Evolutionary conservation across 1,140 invertebrate species (phyloP), one percentile per base, ranked within the genome.

Genomic region (Halictus rubicundus): DNA sequence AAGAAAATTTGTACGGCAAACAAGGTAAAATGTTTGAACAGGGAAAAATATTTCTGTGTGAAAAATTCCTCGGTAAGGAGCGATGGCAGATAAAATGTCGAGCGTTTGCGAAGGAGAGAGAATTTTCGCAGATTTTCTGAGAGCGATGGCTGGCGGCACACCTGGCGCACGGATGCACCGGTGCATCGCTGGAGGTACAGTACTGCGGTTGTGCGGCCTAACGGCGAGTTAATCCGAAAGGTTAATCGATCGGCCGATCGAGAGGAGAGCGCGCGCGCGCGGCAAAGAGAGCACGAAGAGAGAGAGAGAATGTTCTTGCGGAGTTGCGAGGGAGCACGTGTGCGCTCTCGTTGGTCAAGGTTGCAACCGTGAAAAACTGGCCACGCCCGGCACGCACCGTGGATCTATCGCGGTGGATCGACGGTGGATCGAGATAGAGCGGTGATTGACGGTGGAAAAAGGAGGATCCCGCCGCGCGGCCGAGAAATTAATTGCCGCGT

Each of bases 161-260:
- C 42, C 42, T 46, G 42, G 42, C 14, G 42, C 42, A 14, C 42
- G 42, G 42, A 46, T 46, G 42, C 42, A 12, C 42, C 42, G 42
- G 9, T 46, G 42, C 42, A 46, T 46, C 42, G 42, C 42, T 46
- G 42, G 42, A 12, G 42, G 42, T 54, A 54, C 2, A 54, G 16
- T 5, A 21, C 49, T 21, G 16, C 0, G 4, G 21, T 21, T 32
- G 3, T 32, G 32, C 49, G 16, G 49, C 16, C 49, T 21, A 54
- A 54, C 49, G n/a, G n/a, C 54, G 54, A n/a, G n/a, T 57, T 57
- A 57, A 57, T 57, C 54, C 21, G 21, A 57, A 57, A 57, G 54
- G 54, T 57, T 57, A 57, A 57, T 57, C 54, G 54, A 57, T 57
- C 21, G 3, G 2, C 19, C 54, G 54, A 57, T 57, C n/a, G n/a